phyloP scores from a whole-genome alignment of 2,888 invertebrate genomes.

The Agrochola macilenta region DNA sequence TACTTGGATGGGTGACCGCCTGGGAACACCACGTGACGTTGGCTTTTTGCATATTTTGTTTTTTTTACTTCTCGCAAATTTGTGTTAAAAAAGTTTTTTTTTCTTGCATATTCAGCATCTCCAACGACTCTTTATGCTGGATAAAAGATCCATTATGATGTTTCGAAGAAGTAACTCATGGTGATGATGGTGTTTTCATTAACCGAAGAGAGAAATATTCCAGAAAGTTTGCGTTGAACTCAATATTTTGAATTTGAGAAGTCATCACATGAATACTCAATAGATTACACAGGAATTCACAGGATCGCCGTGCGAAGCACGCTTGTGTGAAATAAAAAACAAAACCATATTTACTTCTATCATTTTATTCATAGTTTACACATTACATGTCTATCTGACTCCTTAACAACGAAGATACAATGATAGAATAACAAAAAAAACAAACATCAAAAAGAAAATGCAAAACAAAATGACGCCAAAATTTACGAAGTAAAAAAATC shows the following conservation, averaged over 20 bases:
- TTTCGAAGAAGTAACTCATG: no score
- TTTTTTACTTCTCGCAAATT: background rate
- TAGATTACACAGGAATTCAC: background rate
- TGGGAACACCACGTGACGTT: constrained; percentile 82
- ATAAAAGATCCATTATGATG: no score
- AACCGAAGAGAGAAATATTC: no score
- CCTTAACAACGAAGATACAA: constrained; percentile 75
- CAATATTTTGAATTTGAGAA: no score
- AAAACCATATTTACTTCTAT: constrained; percentile 68
- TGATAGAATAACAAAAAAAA: constrained; percentile 77
- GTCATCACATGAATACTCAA: background rate
- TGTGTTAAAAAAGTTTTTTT: background rate
- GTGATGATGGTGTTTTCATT: no score
- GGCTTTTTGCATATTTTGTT: constrained; percentile 73
- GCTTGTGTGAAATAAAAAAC: constrained; percentile 4
- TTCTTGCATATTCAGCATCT: no score
- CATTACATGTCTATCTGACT: constrained; percentile 79
- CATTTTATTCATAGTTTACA: constrained; percentile 82
- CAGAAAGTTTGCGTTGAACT: no score
- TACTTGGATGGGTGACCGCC: constrained; percentile 88
- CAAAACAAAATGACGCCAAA: constrained; percentile 67
- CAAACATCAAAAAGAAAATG: constrained; percentile 74
- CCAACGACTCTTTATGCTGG: no score
- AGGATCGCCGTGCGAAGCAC: background rate
- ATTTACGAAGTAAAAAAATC: constrained; percentile 60